Conservation (phyloP, 2,113 vertebrate species). For the Amphiprion percula region DNA sequence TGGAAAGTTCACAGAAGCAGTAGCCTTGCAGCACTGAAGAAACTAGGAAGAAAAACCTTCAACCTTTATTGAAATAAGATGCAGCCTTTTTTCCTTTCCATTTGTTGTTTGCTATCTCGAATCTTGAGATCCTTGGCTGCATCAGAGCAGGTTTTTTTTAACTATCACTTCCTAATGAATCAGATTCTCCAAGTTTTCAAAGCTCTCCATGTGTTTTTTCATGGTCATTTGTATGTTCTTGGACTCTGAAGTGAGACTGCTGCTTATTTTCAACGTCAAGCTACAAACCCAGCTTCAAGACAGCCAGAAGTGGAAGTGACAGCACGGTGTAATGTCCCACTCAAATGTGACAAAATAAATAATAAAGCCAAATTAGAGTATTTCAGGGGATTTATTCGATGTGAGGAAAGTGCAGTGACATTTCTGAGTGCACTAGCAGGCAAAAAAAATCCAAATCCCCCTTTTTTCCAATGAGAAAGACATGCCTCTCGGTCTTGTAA, state of each 20-base stretch:
- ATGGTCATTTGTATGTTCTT: too few species aligned
- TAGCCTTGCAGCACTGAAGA: too few species aligned
- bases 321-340: background rate
- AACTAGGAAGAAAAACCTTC: too few species aligned
- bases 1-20: background rate
- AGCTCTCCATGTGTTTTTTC: too few species aligned
- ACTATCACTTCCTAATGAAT: background rate
- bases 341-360: background rate
- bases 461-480: constrained; percentile 42
- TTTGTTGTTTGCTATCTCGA: background rate
- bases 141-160: background rate
- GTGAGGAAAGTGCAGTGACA: background rate
- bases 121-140: background rate
- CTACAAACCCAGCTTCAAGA: background rate
- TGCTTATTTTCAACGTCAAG: background rate
- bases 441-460: background rate
- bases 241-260: too few species aligned
- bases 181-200: background rate
- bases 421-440: background rate
- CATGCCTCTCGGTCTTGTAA: constrained; percentile 10
- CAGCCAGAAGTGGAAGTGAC: too few species aligned
- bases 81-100: too few species aligned
- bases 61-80: too few species aligned
- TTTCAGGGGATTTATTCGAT: background rate
- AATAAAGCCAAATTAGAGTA: background rate